These are phyloP conservation scores for Cyanoramphus novaezelandiae DNA, from an alignment of 2,113 vertebrate genomes.

Conservation along the genomic window DNA sequence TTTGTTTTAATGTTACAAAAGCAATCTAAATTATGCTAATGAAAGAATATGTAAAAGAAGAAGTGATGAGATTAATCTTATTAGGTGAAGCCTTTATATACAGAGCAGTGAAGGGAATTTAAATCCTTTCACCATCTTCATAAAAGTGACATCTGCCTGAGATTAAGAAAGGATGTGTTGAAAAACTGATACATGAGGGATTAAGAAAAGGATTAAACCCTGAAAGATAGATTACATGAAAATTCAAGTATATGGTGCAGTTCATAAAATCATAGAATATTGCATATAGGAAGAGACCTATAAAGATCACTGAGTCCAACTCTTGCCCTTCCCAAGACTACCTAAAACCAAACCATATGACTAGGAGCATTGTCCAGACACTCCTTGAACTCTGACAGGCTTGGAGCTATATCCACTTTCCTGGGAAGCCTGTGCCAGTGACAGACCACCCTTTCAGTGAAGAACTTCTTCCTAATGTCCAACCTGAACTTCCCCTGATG, in stretches of 20 bases:
- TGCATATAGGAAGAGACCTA: background rate
- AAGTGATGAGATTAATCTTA: background rate
- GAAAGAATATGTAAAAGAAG: background rate
- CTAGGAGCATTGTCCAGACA: background rate
- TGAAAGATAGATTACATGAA: background rate
- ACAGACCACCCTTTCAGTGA: rapidly evolving
- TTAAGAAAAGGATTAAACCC: background rate
- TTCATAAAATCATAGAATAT: background rate
- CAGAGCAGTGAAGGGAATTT: background rate
- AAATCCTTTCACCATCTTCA: background rate
- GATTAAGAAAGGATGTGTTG: background rate
- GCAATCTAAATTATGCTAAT: background rate
- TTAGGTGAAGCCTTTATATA: background rate
- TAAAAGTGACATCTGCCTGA: background rate
- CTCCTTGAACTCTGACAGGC: background rate
- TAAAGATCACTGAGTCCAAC: background rate
- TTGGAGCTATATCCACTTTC: background rate
- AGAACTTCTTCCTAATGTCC: background rate
- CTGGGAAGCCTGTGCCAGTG: background rate
- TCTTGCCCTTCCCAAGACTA: background rate
- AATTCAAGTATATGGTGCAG: background rate
- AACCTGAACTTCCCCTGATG: background rate
- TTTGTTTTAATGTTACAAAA: background rate
- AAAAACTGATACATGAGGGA: background rate
- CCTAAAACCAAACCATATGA: rapidly evolving